phyloP scores from a whole-genome alignment of 2,113 vertebrate genomes.

The Ptilonorhynchus violaceus region DNA sequence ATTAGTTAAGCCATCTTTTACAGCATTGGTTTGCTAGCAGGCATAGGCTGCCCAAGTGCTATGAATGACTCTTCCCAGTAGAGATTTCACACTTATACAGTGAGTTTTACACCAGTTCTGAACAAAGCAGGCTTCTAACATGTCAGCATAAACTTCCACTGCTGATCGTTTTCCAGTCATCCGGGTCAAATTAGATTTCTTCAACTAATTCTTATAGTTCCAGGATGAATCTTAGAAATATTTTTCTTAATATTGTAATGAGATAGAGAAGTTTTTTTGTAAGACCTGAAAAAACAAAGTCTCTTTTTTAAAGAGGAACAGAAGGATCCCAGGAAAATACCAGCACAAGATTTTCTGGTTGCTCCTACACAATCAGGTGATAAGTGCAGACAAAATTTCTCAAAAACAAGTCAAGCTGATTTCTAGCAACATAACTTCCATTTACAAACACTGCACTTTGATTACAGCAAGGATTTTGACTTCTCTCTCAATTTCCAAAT shows the following conservation, averaged over 20 bases:
- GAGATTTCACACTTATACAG: neutral
- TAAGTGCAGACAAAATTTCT: neutral
- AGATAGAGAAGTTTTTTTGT: neutral
- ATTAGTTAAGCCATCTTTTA: neutral
- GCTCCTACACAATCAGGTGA: neutral
- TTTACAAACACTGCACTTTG: neutral
- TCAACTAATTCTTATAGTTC: neutral
- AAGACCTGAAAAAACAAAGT: neutral
- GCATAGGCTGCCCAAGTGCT: neutral
- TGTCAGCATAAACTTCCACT: neutral
- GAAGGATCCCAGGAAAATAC: neutral
- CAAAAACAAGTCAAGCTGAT: neutral
- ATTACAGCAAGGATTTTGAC: neutral
- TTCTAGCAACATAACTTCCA: neutral
- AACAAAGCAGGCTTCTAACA: neutral
- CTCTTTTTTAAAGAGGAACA: neutral
- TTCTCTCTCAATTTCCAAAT: neutral
- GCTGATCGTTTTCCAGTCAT: neutral
- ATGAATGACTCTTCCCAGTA: neutral
- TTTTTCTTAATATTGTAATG: neutral
- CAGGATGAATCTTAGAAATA: neutral
- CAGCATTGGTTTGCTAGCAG: neutral
- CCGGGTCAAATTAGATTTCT: neutral
- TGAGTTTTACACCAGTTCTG: neutral
- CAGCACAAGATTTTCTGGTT: neutral